A percentile compares a stretch with the other conserved stretches of the same genome.
Evolutionary conservation across 2,888 invertebrate species (phyloP).

Genomic region (Diploptera punctata): DNA sequence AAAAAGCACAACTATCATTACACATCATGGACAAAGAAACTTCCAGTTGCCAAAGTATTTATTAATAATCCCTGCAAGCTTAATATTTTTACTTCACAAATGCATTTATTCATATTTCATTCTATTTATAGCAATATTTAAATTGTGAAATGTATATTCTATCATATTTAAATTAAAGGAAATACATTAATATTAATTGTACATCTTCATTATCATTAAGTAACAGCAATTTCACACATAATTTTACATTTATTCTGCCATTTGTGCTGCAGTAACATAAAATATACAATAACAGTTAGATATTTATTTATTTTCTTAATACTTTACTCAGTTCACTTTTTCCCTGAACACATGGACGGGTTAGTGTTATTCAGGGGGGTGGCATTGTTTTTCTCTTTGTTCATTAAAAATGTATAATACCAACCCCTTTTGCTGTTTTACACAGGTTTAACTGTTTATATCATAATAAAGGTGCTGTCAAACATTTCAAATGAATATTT

Average conservation of each 20-base stretch:
- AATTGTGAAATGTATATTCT: background rate
- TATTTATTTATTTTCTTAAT: background rate
- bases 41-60: too few relatives aligned
- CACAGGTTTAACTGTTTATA: background rate
- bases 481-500: too few relatives aligned
- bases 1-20: too few relatives aligned
- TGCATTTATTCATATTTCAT: background rate
- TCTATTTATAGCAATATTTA: background rate
- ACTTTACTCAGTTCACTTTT: conserved; percentile 7
- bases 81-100: background rate
- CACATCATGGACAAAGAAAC: too few relatives aligned
- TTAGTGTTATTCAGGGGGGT: conserved; percentile 1
- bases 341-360: conserved; percentile 24
- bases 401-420: background rate
- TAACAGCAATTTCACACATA: conserved; percentile 4
- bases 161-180: conserved; percentile 1
- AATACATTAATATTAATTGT: background rate
- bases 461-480: background rate
- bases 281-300: conserved; percentile 5
- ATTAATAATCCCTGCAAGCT: too few relatives aligned
- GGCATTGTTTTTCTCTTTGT: too few relatives aligned
- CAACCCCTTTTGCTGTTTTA: background rate
- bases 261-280: conserved; percentile 18
- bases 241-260: conserved; percentile 2
- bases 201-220: conserved; percentile 7